Base-by-base conservation (phyloP, 2,888 invertebrate genomes). In the Eristalinus aeneus region DNA sequence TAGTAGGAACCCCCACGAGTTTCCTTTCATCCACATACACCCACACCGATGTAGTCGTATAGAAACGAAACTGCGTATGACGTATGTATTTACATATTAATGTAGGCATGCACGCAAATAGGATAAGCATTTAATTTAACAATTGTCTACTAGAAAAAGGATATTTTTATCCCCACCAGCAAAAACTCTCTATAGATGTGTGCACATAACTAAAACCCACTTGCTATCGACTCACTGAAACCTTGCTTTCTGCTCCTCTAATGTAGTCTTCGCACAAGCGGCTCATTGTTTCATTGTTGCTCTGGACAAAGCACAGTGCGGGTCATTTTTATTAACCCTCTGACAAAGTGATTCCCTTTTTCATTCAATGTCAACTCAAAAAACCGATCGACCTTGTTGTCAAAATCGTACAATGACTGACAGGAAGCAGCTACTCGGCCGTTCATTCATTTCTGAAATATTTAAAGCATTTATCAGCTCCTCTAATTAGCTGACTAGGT, bases 101-200 rank as follows among this genome's bases (percentile, higher is more conserved):
- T 27, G 22, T 58, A 67, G 34, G 36, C 64, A 60, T 61, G 23
- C 58, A 78, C 64, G 69, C 73, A 78, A 78, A 65, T 69, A 54
- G 64, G 69, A 74, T 71, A 83, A 75, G 74, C n/a, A 65, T 79
- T 68, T 67, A 60, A 64, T 75, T 78, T 65, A 65, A 65, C 39
- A 53, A 79, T 65, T 74, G 78, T 79, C 78, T 79, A 36, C 65
- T 58, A 60, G 11, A 23, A 65, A 34, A 71, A 74, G 67, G 67
- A 69, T 69, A 77, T 74, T 74, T 78, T 53, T 64, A 83, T 64
- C 53, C 73, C 78, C 31, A 65, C 60, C 23, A 46, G 63, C 64
- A 46, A 58, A 32, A 53, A 16, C 46, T 16, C 46, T 16, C 46
- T 6, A 34, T 34, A 34, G 34, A 34, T 12, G 68, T 32, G 12